Conservation (phyloP, 2,888 invertebrate species). For the Ectemnius continuus region DNA sequence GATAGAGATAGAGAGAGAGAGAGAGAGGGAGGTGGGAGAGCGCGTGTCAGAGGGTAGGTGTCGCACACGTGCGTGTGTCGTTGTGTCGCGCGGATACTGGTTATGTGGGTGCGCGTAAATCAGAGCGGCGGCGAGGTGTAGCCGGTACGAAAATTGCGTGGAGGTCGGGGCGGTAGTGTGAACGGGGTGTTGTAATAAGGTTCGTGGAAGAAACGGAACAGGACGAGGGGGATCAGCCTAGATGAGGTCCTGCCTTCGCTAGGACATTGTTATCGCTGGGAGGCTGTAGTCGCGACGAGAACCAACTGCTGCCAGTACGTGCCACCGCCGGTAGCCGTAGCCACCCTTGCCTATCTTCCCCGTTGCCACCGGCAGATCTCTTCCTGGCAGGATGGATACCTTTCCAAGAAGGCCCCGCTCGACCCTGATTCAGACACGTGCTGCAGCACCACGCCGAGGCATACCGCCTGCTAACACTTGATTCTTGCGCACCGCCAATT, state of each 20-base stretch:
- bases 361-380: constrained; percentile 20
- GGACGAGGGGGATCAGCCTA: constrained; percentile 70
- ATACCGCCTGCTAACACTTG: constrained; percentile 43
- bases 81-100: constrained; percentile 17
- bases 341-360: constrained; percentile 61
- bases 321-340: constrained; percentile 48
- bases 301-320: constrained; percentile 47
- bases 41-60: constrained; percentile 5
- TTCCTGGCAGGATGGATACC: constrained; percentile 22
- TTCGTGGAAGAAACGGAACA: constrained; percentile 59
- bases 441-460: constrained; percentile 49
- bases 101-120: constrained; percentile 33
- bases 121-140: constrained; percentile 3
- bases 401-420: constrained; percentile 1
- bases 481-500: constrained; percentile 48
- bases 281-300: constrained; percentile 49
- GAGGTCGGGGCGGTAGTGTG: constrained; percentile 31
- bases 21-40: not conserved
- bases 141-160: constrained; percentile 19
- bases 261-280: constrained; percentile 70
- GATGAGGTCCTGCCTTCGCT: constrained; percentile 71
- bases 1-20: not conserved
- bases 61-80: constrained; percentile 25
- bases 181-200: constrained; percentile 18
- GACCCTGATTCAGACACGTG: constrained; percentile 52